Conservation (phyloP, 2,113 vertebrate genomes). For the Anguilla rostrata region DNA sequence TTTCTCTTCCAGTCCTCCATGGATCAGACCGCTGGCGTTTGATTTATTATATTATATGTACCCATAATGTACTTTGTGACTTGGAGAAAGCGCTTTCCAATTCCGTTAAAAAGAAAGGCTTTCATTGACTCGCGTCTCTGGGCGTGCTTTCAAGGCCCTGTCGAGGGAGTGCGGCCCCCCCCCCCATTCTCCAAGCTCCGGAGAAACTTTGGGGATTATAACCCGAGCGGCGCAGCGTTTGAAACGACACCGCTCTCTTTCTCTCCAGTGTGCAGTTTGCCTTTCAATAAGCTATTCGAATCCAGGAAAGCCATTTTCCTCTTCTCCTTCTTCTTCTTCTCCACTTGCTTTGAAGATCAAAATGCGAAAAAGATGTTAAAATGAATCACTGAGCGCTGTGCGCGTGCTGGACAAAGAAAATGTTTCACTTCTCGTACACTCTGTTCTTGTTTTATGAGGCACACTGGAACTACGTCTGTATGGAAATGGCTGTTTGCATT, state of each 20-base stretch:
- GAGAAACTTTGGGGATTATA: neutral
- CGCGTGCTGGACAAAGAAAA: neutral
- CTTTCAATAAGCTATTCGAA: neutral
- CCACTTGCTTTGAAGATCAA: neutral
- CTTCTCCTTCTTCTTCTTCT: neutral
- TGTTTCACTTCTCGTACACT: too few species aligned
- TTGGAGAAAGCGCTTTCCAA: conserved; percentile 5
- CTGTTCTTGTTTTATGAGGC: too few species aligned
- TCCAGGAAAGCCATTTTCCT: neutral
- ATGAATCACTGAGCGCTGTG: neutral
- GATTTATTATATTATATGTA: neutral
- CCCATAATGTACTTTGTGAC: conserved; percentile 14
- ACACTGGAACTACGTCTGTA: too few species aligned
- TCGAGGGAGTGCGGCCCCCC: neutral
- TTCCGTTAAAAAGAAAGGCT: neutral
- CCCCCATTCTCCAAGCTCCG: conserved; percentile 17
- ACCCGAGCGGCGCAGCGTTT: neutral
- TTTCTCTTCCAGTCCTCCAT: neutral
- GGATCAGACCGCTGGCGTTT: neutral
- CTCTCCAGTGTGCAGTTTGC: neutral
- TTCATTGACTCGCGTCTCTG: neutral
- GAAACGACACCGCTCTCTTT: neutral
- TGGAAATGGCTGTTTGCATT: too few species aligned
- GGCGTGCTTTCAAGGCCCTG: conserved; percentile 9
- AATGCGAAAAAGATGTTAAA: neutral